Evolutionary conservation across 2,888 invertebrate genomes (phyloP), one percentile per base, ranked within the genome.

Genomic region (Schrankia costaestrigalis): DNA sequence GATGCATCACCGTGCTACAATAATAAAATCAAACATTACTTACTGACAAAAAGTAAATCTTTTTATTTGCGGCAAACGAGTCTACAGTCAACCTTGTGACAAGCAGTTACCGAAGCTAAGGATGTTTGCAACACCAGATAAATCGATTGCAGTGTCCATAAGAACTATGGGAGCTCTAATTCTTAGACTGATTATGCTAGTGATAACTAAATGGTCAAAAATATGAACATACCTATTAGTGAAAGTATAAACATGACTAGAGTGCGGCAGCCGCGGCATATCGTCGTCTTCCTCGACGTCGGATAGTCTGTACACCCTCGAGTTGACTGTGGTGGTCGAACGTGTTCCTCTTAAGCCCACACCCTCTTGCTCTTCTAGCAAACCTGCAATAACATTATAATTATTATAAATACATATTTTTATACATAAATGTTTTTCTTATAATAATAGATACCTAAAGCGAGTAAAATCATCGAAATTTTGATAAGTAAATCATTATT

Each of bases 281-380:
- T 93, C 94, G 54, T 92, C 92, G 58, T 94, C 93, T 63, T 95
- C 95, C 72, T 94, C 95, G 11, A 91, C 90, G 62, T 94, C 94
- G 0, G 90, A 90, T 6, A 91, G 69, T 1, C 90, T 83, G 57
- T 91, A 91, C 12, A 84, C 47, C 46, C 95, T 93, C 62, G 94
- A 75, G 32, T 96, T 95, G 43, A 94, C 89, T 33, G 93, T 93
- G 44, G 93, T 92, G 11, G 94, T 83, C 0, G 92, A 92, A 7
- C 94, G 91, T 6, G 93, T 92, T 4, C 95, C 95, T 1, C 95
- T 90, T 11, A 95, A 94, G 50, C 94, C 95, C 1, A 98, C 96
- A 1, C 97, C 97, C 0, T 97, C 97, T 36, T 97, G 90, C 41
- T 96, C 95, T 56, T 97, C 97, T 39, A 98, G 79, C 34, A 98